Conservation (phyloP, 2,888 invertebrate species). For the Graphium colonna region DNA sequence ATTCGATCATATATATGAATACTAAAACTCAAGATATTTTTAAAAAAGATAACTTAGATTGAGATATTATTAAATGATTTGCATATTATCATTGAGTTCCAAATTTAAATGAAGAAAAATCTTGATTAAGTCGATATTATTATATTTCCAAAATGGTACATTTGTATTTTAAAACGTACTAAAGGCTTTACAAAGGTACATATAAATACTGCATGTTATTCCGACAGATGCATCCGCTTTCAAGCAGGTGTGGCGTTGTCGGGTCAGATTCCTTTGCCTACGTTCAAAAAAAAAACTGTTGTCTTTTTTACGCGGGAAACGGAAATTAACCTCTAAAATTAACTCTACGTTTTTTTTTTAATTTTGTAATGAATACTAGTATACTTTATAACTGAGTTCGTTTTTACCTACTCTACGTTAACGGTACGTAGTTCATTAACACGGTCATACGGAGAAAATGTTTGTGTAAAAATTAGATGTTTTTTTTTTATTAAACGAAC, state of each 20-base stretch:
- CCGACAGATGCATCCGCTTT: slow-evolving; percentile 20
- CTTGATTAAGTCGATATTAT: background rate
- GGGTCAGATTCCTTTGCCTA: slow-evolving; percentile 14
- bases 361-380: too few relatives aligned
- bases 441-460: background rate
- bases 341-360: background rate
- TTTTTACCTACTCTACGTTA: background rate
- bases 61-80: slow-evolving; percentile 10
- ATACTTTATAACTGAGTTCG: background rate
- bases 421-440: background rate
- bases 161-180: background rate
- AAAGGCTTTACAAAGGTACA: background rate
- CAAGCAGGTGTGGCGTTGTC: slow-evolving; percentile 15
- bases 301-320: slow-evolving; percentile 13
- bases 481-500: too few relatives aligned
- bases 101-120: slow-evolving; percentile 1
- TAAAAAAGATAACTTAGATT: too few relatives aligned
- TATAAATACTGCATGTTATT: background rate
- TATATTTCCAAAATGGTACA: background rate
- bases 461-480: too few relatives aligned
- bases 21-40: too few relatives aligned
- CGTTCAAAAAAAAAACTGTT: slow-evolving; percentile 5
- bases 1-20: too few relatives aligned
- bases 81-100: slow-evolving; percentile 3
- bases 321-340: background rate